Conservation (phyloP, 2,113 vertebrate genomes). For the Clinocottus analis region DNA sequence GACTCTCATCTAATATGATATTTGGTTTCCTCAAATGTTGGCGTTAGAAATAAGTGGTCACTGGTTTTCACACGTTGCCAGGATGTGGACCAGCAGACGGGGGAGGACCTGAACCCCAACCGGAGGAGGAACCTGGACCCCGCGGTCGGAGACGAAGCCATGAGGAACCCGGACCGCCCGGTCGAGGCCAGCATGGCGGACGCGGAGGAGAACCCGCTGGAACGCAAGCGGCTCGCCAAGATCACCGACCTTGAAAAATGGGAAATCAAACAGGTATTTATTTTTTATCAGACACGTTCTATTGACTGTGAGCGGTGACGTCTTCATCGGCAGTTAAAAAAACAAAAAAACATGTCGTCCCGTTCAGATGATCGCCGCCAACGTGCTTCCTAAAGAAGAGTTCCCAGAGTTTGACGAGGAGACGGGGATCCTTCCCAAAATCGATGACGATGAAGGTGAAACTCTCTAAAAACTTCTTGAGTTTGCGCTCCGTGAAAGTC, state of each 20-base stretch:
- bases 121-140: slow-evolving; percentile 73
- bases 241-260: slow-evolving; percentile 58
- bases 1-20: neutral
- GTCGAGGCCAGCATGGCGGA: slow-evolving; percentile 11
- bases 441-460: slow-evolving; percentile 94
- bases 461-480: neutral
- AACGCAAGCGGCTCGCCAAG: slow-evolving; percentile 46
- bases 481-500: neutral
- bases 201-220: slow-evolving; percentile 5
- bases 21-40: neutral
- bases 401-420: slow-evolving; percentile 96
- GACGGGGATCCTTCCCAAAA: slow-evolving; percentile 95
- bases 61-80: slow-evolving; percentile 46
- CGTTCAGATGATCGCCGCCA: slow-evolving; percentile 94
- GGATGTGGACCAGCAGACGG: slow-evolving; percentile 95
- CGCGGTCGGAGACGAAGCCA: slow-evolving; percentile 84
- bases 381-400: slow-evolving; percentile 94
- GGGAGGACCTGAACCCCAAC: slow-evolving; percentile 94
- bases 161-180: slow-evolving; percentile 63
- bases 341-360: no score
- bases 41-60: neutral
- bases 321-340: neutral
- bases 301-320: no score
- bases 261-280: slow-evolving; percentile 54
- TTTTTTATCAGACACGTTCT: neutral